Percentiles rank a stretch among this genome's conserved stretches.
These are phyloP conservation scores for Perca schrenkii DNA, from an alignment of 2,113 vertebrate species.

Conservation along the genomic window DNA sequence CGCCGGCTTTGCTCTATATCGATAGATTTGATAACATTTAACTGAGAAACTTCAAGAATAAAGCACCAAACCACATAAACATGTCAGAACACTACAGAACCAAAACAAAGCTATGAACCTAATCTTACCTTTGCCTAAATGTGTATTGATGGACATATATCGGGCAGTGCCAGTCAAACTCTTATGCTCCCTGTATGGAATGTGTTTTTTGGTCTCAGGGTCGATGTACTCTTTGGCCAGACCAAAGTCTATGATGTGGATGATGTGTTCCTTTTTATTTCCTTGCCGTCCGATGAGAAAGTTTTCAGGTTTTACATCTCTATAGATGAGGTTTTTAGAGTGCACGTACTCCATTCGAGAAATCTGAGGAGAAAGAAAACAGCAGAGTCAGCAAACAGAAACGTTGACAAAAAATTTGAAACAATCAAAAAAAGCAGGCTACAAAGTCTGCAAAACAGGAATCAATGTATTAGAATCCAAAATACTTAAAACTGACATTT, in stretches of 20 bases:
- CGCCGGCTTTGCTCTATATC: slow-evolving; percentile 95
- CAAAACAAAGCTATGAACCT: neutral
- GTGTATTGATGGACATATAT: slow-evolving; percentile 99
- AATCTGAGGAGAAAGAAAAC: slow-evolving; percentile 84
- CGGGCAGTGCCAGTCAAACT: slow-evolving; percentile 97
- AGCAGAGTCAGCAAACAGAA: slow-evolving; percentile 1
- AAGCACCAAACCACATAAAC: neutral
- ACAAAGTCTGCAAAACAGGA: neutral
- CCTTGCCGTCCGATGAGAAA: slow-evolving; percentile 98
- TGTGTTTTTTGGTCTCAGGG: slow-evolving; percentile 99
- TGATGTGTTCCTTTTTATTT: slow-evolving; percentile 97
- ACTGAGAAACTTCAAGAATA: slow-evolving; percentile 23
- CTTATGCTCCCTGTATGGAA: slow-evolving; percentile 99
- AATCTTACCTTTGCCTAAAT: slow-evolving; percentile 97
- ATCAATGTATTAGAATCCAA: neutral
- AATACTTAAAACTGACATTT: neutral
- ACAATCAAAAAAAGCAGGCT: neutral
- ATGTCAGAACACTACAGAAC: neutral
- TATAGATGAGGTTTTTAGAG: slow-evolving; percentile 99
- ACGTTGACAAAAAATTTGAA: neutral
- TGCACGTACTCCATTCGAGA: slow-evolving; percentile 99
- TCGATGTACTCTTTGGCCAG: slow-evolving; percentile 99
- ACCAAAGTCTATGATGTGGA: slow-evolving; percentile 99
- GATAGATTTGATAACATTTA: slow-evolving; percentile 53
- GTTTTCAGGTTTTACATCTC: slow-evolving; percentile 99